Percentiles rank a stretch among this genome's conserved stretches.
Conservation (phyloP, 2,113 vertebrate genomes). For the Scomber japonicus region DNA sequence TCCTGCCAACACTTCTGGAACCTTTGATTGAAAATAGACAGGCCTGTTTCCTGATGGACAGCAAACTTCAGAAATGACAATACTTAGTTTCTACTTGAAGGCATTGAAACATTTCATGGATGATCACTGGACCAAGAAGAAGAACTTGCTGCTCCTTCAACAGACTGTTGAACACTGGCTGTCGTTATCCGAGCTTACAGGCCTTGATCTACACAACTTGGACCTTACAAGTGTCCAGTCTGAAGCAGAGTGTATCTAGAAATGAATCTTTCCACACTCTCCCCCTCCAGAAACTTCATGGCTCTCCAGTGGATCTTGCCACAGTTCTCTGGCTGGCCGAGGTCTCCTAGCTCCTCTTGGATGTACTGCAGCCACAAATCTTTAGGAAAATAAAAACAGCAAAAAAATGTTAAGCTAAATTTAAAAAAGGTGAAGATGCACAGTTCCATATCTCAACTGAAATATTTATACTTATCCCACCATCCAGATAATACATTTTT, state of each 20-base stretch:
- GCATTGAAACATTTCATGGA: not conserved
- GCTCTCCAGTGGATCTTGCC: conserved; percentile 96
- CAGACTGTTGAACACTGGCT: not conserved
- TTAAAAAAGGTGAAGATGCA: no score
- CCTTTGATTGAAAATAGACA: not conserved
- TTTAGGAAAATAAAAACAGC: conserved; percentile 49
- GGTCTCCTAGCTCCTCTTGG: conserved; percentile 88
- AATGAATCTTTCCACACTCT: conserved; percentile 89
- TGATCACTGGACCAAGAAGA: not conserved
- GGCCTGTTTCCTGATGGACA: not conserved
- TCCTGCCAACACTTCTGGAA: conserved; percentile 2
- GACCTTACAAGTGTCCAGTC: conserved; percentile 85
- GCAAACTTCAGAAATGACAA: conserved; percentile 3
- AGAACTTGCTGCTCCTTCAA: not conserved
- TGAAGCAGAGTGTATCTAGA: conserved; percentile 91
- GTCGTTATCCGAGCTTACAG: not conserved
- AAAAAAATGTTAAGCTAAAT: no score
- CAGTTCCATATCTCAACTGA: not conserved
- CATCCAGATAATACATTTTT: not conserved
- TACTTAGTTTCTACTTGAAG: not conserved
- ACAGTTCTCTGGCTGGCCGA: conserved; percentile 91
- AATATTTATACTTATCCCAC: not conserved
- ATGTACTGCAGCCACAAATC: conserved; percentile 96
- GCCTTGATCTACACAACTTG: not conserved
- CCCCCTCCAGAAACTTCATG: conserved; percentile 91